Evolutionary conservation across 2,888 invertebrate genomes (phyloP), one percentile per base, ranked within the genome.

Genomic region (Hypercompe scribonia): DNA sequence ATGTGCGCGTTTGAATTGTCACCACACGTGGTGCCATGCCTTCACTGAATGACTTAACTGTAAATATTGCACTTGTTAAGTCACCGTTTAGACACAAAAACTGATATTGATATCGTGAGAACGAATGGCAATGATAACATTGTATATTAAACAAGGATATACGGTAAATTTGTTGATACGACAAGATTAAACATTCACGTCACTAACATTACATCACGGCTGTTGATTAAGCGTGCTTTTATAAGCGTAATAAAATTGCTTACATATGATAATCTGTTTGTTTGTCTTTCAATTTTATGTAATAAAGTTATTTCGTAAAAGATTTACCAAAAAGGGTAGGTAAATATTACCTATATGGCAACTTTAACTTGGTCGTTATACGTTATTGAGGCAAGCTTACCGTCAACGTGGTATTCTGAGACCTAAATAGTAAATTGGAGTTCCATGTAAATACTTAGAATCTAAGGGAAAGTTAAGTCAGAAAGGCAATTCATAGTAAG

Each of bases 71-170:
- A 28, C 5, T 11, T 58, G 58, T 28, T 42, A 13, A 42, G 21
- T 66, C 3, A 24, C 3, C 63, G 63, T 63, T 34, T 28, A 34
- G 5, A 39, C 28, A 63, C 4, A 13, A 36, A 24, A 24, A 33
- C 3, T 33, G 42, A 39, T 31, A 66, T 58, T 42, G 36, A 58
- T 72, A 71, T 34, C 81, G 81, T 81, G 83, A 71, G 81, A 83
- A 81, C 63, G 54, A 54, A 13, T 50, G 31, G 63, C 64, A 72
- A 76, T 76, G 65, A 78, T 75, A 50, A 34, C 28, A 18, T 31
- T 34, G 39, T 61, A 68, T 72, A 61, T 33, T 18, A 83, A n/a
- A 75, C 34, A 76, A 82, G 81, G 79, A 83, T 81, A 76, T 54
- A 67, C 58, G 67, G 69, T 46, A 50, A 69, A 73, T 68, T 69